Base-by-base conservation (phyloP, 2,797 vertebrate species). In the Bucorvus abyssinicus region DNA sequence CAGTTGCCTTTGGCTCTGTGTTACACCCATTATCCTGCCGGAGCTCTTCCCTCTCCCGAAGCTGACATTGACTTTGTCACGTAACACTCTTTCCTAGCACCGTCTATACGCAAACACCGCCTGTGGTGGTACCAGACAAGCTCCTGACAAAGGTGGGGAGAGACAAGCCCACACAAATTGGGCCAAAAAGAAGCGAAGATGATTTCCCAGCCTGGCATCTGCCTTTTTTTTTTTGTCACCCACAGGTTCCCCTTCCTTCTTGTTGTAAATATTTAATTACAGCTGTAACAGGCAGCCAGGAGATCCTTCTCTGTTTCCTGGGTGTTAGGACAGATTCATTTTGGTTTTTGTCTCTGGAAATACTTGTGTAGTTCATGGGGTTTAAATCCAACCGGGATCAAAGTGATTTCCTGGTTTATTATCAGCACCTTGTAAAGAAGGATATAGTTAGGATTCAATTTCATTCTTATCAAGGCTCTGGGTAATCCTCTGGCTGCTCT, bases 51-150 rank as follows among this genome's bases (percentile, higher is more conserved):
- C 50, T 29, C 38, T 30, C 61, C 44, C 24, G 7, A 40, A 4
- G 26, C 22, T 26, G 3, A 27, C 38, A 2, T 2, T 36, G 57
- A 30, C 50, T 59, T 88, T 26, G 50, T 12, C 26, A 2, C 0
- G 17, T 3, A 20, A 22, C 1, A 3, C 47, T n/a, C 45, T 23
- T 23, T 18, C 1, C 47, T 10, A 6, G 10, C 32, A 7, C n/a
- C 6, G 13, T 12, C 52, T 42, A 1, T 4, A 4, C 26, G 12
- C 56, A 63, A 12, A 42, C 7, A 14, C 23, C 16, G 13, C 8
- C 1, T 7, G 20, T 12, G 38, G 38, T 40, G 38, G 38, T 40
- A 40, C 38, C 38, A 40, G 38, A 40, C 38, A 40, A 9, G 38
- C 38, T 40, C 38, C 38, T 40, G 12, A 40, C 38, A 40, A 40